Percentiles rank a stretch among this genome's conserved stretches.
phyloP scores from a whole-genome alignment of 2,113 vertebrate genomes.

The Crotophaga sulcirostris region DNA sequence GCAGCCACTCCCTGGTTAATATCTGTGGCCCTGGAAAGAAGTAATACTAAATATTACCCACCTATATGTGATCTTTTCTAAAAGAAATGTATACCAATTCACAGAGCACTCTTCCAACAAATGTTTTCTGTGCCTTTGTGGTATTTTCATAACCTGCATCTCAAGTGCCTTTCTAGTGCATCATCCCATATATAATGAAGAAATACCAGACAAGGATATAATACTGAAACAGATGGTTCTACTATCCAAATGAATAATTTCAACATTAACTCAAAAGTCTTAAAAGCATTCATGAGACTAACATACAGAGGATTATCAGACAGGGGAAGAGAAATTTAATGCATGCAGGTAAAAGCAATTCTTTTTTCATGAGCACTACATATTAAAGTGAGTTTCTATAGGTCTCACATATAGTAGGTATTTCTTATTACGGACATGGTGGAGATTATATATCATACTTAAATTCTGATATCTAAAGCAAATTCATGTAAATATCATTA shows the following conservation, averaged over 20 bases:
- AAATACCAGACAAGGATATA: background rate
- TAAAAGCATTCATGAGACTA: conserved; percentile 34
- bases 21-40: background rate
- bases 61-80: background rate
- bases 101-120: background rate
- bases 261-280: conserved; percentile 46
- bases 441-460: background rate
- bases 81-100: background rate
- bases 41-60: background rate
- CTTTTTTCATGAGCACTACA: background rate
- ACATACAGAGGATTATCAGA: background rate
- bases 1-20: background rate
- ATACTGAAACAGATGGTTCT: conserved; percentile 34
- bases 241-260: conserved; percentile 29
- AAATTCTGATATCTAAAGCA: background rate
- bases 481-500: background rate
- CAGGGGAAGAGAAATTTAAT: background rate
- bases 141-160: background rate
- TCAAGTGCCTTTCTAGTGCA: background rate
- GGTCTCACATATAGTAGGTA: background rate
- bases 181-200: background rate
- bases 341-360: background rate
- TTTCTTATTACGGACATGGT: background rate
- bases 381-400: background rate
- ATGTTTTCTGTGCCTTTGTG: background rate